Evolutionary conservation across 2,113 vertebrate genomes (phyloP).

Genomic region (Lepus europaeus): DNA sequence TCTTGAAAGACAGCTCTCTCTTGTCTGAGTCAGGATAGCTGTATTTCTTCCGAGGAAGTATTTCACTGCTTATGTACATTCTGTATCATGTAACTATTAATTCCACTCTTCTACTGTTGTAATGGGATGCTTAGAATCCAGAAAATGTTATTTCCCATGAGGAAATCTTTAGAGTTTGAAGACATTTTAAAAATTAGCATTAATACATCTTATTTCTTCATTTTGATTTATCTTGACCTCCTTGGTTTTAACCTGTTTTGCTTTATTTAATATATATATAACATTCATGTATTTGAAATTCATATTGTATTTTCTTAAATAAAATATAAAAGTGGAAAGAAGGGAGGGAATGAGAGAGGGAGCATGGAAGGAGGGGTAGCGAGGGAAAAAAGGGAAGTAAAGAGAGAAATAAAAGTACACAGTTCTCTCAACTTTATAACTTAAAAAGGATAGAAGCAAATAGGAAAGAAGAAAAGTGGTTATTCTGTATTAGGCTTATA

Average conservation of each 20-base stretch:
- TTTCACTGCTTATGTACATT: not conserved
- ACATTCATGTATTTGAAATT: not conserved
- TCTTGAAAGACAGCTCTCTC: constrained; percentile 40
- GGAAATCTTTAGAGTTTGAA: constrained; percentile 29
- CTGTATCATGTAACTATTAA: constrained; percentile 23
- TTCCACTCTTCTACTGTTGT: constrained; percentile 22
- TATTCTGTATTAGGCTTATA: not conserved
- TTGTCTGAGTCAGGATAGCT: constrained; percentile 10
- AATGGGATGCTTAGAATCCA: not conserved
- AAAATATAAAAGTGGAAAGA: not conserved
- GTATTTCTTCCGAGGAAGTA: not conserved
- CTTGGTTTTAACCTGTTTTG: constrained; percentile 25
- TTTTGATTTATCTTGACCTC: constrained; percentile 1
- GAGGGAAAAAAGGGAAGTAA: not conserved
- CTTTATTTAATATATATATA: not conserved
- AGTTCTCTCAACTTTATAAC: not conserved
- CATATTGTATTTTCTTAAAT: constrained; percentile 20
- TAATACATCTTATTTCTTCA: constrained; percentile 41
- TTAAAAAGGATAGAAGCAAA: not conserved
- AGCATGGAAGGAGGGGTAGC: not conserved
- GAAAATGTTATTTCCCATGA: not conserved
- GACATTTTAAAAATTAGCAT: not conserved
- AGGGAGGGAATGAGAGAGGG: not conserved
- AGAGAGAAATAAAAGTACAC: not conserved
- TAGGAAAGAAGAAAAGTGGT: not conserved